phyloP scores from a whole-genome alignment of 2,888 invertebrate genomes.

The Hirtodrosophila trivittata region DNA sequence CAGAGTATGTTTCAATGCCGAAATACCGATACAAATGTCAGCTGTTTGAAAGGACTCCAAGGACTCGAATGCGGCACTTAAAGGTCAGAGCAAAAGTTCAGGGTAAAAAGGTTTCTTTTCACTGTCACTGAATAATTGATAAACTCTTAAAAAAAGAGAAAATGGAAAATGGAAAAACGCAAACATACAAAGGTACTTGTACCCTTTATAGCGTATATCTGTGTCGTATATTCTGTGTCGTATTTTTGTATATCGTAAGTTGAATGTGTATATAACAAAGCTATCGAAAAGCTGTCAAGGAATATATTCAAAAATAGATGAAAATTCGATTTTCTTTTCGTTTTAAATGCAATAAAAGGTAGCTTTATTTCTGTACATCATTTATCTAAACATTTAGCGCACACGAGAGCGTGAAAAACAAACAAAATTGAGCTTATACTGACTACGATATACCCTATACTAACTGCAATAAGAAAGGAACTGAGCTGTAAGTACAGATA shows the following conservation, averaged over 20 bases:
- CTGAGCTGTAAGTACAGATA: no score
- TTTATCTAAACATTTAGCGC: conserved; percentile 58
- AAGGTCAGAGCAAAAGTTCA: conserved; percentile 70
- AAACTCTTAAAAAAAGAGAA: conserved; percentile 47
- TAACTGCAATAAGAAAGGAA: no score
- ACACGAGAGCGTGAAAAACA: conserved; percentile 9
- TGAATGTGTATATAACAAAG: no score
- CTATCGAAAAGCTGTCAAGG: conserved; percentile 25
- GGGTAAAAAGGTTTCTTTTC: conserved; percentile 52
- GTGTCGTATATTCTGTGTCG: no score
- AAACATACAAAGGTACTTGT: no score
- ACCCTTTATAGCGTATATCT: no score
- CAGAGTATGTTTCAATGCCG: conserved; percentile 18
- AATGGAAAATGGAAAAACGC: no score
- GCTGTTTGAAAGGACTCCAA: conserved; percentile 47
- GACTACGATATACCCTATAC: no score
- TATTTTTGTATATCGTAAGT: no score
- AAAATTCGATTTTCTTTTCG: conserved; percentile 34
- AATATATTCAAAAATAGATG: conserved; percentile 32
- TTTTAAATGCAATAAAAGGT: conserved; percentile 51
- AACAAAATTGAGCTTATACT: no score
- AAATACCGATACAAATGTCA: conserved; percentile 30
- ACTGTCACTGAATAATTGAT: conserved; percentile 68
- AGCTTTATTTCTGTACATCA: conserved; percentile 30
- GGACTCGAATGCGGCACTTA: conserved; percentile 31